Conservation (phyloP, 2,113 vertebrate genomes). For the Stigmatopora argus region DNA sequence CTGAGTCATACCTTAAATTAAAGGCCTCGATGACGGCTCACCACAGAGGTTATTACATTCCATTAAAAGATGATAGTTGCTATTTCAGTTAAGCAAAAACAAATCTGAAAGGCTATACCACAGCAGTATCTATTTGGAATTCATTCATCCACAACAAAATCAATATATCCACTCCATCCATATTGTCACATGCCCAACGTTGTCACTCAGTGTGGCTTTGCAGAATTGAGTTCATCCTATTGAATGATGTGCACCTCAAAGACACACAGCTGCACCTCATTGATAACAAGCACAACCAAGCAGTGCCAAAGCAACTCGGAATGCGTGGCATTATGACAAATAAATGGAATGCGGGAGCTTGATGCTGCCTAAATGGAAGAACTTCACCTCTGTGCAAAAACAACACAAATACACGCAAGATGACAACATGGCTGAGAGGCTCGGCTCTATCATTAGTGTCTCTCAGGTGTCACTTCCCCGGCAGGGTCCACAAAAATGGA, state of each 20-base stretch:
- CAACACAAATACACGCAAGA: slow-evolving; percentile 1
- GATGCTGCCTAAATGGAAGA: background rate
- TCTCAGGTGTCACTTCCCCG: background rate
- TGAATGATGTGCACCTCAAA: background rate
- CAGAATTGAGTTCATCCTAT: background rate
- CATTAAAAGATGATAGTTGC: background rate
- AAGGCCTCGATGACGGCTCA: background rate
- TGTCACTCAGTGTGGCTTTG: background rate
- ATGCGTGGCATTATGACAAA: background rate
- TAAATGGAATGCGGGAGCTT: background rate
- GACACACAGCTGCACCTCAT: background rate
- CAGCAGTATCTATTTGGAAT: background rate
- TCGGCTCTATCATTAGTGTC: slow-evolving; percentile 1
- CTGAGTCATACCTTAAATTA: background rate
- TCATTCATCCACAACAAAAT: background rate
- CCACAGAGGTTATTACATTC: background rate
- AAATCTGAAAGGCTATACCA: background rate
- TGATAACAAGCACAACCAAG: background rate
- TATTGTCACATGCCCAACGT: background rate
- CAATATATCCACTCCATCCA: background rate
- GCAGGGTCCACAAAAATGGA: background rate
- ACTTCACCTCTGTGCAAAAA: background rate
- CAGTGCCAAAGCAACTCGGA: background rate
- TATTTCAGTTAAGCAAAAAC: too few species aligned
- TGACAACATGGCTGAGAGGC: background rate